These are phyloP conservation scores for Andrena flavipes DNA, from an alignment of 2,888 invertebrate genomes.

Conservation along the genomic window DNA sequence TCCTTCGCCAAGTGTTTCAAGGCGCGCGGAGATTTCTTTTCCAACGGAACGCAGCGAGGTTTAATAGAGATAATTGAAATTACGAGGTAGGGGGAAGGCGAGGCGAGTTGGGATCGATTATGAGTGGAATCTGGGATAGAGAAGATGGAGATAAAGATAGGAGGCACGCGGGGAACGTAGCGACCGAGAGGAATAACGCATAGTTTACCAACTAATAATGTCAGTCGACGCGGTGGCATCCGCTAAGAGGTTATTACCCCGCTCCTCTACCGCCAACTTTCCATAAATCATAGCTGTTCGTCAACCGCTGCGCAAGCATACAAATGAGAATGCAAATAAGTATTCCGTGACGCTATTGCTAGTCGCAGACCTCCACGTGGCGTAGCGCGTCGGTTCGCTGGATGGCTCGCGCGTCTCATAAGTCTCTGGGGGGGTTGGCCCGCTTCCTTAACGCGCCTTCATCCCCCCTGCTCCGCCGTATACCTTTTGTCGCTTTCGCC, in stretches of 20 bases:
- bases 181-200: constrained; percentile 15
- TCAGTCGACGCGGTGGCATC: constrained; percentile 50
- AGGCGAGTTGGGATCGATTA: too few relatives aligned
- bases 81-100: too few relatives aligned
- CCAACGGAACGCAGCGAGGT: too few relatives aligned
- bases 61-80: too few relatives aligned
- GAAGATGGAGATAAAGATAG: background rate
- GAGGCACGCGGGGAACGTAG: background rate
- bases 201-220: constrained; percentile 54
- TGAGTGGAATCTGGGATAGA: background rate
- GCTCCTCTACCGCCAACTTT: constrained; percentile 34
- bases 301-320: constrained; percentile 64
- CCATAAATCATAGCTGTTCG: constrained; percentile 73
- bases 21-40: too few relatives aligned
- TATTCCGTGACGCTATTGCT: constrained; percentile 17
- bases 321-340: constrained; percentile 75
- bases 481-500: too few relatives aligned
- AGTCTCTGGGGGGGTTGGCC: background rate
- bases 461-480: background rate
- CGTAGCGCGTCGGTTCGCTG: too few relatives aligned
- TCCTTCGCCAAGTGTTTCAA: background rate
- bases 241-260: constrained; percentile 64
- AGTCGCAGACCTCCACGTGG: background rate
- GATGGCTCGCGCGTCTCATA: too few relatives aligned
- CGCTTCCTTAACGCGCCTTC: background rate